Base-by-base conservation (phyloP, 2,888 invertebrate genomes). In the Adela reaumurella region DNA sequence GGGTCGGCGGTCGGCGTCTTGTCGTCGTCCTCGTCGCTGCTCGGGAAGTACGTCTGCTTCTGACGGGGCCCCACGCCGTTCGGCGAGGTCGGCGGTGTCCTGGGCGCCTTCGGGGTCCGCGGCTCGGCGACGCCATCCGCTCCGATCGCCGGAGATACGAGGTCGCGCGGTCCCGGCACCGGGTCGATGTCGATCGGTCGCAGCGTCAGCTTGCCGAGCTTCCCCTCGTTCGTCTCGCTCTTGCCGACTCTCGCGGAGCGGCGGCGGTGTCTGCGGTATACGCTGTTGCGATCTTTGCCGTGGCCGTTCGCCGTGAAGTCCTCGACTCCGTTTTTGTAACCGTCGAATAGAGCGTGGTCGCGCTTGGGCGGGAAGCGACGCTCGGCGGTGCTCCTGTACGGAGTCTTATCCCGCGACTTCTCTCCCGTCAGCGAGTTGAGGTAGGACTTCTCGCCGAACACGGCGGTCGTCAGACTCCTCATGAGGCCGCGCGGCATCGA, bases 391-490 rank as follows among this genome's bases (percentile, higher is more conserved):
- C 76, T 77, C 64, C 83, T 63, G 62, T 80, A 82, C 18, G 89
- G 83, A 43, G 87, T 86, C 68, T 87, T 88, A 55, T 87, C 86
- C 56, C 83, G 73, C 5, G 76, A 74, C 57, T 77, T 73, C 24
- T 82, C 81, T 59, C 81, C 83, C 0, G 87, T 85, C 59, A 84
- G 85, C 56, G 68, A 61, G 49, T 68, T 70, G 52, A 67, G 63
- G 54, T 76, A 76, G 1, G 77, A 74, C 60, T 86, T 88, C 63
- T 89, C 88, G 45, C 85, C 83, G 53, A 91, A 80, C 10, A 89
- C 77, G 48, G 90, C 86, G 3, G 86, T 84, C 1, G 90, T 89
- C 16, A 89, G 82, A 63, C 89, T 91, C 63, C 89, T 86, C 57
- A 85, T 73, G 24, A 90, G 64, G 17, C 77, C 73, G 55, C 76